Evolutionary conservation across 1,140 invertebrate genomes (phyloP), one percentile per base, ranked within the genome.

Genomic region (Drosophila obscura): DNA sequence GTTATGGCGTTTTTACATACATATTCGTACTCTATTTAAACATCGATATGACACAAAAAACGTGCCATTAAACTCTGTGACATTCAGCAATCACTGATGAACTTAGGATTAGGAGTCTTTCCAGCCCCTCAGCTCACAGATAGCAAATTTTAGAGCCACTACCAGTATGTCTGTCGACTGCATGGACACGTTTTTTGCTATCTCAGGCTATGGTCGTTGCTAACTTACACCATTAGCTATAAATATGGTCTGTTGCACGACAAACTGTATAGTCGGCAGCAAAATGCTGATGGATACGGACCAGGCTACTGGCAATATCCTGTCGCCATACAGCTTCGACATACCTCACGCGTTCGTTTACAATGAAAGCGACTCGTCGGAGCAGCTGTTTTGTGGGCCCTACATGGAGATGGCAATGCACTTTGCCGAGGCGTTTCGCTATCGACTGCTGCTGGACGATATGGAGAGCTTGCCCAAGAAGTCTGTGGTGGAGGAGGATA

Each of bases 291-390:
- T 44, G 45, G 61, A 53, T 8, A 46, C 55, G 71, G 72, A 75
- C n/a, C 19, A 19, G 56, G 48, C 55, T 5, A 48, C 56, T 44
- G 71, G 43, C 1, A 35, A n/a, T 2, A 61, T 90, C 24, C 57
- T 50, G 24, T 73, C 87, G 69, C 87, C 87, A 0, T 90, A 80
- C 6, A 74, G 67, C 9, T 64, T 67, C 50, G 87, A 90, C 5
- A 72, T 90, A 5, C 87, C 87, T 0, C 52, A 73, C 45, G 87
- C 87, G 1, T 90, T 83, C 7, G 48, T 80, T 26, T 80, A 60
- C 46, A 73, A 72, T 22, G 67, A 72, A 13, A 44, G 56, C 0
- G 9, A 24, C 6, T 46, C 5, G 0, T 8, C 15, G 11, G 26
- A 15, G 0, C 41, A 53, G 2, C 8, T 41, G 1, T 82, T 67